Evolutionary conservation across 2,888 invertebrate genomes (phyloP).

Genomic region (Steromphala cineraria): DNA sequence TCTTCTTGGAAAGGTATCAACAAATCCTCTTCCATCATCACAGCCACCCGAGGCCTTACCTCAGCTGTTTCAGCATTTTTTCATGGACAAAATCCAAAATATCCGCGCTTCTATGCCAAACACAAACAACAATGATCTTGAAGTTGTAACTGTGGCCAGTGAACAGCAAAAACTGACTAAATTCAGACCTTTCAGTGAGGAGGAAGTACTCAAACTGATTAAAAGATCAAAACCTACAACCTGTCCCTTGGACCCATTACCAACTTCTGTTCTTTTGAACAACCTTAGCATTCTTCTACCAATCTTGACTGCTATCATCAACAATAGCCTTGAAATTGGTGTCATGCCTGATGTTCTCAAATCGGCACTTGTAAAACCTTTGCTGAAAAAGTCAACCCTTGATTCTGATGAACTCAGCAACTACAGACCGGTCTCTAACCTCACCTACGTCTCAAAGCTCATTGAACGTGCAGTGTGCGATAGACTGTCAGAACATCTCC

Average conservation of each 20-base stretch:
- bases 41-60: no score
- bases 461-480: conserved; percentile 21
- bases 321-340: not conserved
- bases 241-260: not conserved
- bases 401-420: conserved; percentile 21
- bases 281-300: not conserved
- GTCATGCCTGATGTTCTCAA: not conserved
- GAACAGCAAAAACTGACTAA: no score
- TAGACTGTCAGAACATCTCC: conserved; percentile 10
- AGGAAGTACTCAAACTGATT: no score
- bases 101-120: no score
- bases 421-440: conserved; percentile 30
- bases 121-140: no score
- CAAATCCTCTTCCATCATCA: no score
- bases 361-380: not conserved
- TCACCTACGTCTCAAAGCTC: conserved; percentile 28
- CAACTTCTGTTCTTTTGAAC: not conserved
- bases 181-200: no score
- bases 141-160: no score
- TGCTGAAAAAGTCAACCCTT: conserved; percentile 22
- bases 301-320: not conserved
- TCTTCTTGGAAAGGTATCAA: no score
- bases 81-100: no score
- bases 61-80: no score
- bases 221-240: no score